A percentile compares a stretch with the other conserved stretches of the same genome.
These are phyloP conservation scores for Hymenochirus boettgeri DNA, from an alignment of 2,113 vertebrate genomes.

Conservation along the genomic window DNA sequence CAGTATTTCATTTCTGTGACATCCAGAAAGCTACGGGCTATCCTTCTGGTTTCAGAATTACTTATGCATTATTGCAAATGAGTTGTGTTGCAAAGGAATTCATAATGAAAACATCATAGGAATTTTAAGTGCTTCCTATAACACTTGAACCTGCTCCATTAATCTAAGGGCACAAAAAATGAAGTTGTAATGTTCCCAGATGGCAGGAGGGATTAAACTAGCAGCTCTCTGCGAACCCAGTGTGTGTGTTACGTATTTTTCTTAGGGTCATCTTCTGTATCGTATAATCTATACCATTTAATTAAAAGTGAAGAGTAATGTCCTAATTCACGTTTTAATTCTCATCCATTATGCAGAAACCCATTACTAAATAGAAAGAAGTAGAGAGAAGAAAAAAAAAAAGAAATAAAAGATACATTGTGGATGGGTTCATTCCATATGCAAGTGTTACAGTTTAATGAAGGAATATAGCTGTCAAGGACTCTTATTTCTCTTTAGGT, in stretches of 20 bases:
- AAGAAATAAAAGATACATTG: constrained; percentile 50
- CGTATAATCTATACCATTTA: constrained; percentile 49
- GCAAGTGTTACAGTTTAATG: constrained; percentile 11
- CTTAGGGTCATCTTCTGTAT: constrained; percentile 47
- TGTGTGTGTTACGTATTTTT: constrained; percentile 26
- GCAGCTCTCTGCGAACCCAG: constrained; percentile 44
- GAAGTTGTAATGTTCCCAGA: constrained; percentile 52
- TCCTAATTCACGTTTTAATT: constrained; percentile 57
- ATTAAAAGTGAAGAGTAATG: constrained; percentile 52
- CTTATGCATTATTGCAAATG: constrained; percentile 60
- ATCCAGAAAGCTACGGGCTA: constrained; percentile 53
- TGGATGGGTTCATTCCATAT: constrained; percentile 34
- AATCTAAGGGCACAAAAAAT: constrained; percentile 57
- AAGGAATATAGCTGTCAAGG: constrained; percentile 23
- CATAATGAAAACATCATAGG: constrained; percentile 59
- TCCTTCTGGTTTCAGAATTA: constrained; percentile 56
- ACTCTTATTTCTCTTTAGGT: constrained; percentile 4
- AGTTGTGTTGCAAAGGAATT: constrained; percentile 56
- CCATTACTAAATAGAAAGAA: constrained; percentile 50
- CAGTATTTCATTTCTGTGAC: constrained; percentile 54
- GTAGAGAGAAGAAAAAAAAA: too few species aligned
- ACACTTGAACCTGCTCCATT: constrained; percentile 55
- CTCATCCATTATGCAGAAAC: constrained; percentile 48
- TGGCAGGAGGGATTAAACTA: constrained; percentile 44
- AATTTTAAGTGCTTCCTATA: constrained; percentile 57